A percentile compares a stretch with the other conserved stretches of the same genome.
phyloP scores from a whole-genome alignment of 2,113 vertebrate species.

The Thalassarche chlororhynchos region DNA sequence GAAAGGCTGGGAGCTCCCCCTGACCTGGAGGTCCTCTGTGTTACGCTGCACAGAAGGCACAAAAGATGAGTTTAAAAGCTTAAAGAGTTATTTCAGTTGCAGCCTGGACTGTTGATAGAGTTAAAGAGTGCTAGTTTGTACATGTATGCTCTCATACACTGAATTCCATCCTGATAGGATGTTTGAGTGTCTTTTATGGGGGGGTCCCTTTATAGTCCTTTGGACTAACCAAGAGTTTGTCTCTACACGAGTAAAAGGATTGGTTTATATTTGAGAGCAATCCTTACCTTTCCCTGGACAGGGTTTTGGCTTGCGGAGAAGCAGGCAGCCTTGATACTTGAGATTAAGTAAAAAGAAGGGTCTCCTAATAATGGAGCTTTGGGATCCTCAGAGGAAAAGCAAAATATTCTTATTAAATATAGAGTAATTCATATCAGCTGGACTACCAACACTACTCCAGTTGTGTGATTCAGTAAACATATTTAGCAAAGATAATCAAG shows the following conservation, averaged over 20 bases:
- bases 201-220: not conserved
- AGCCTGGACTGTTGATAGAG: not conserved
- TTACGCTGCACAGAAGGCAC: not conserved
- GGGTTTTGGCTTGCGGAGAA: not conserved
- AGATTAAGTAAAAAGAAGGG: not conserved
- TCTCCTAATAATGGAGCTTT: not conserved
- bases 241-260: not conserved
- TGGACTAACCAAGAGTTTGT: not conserved
- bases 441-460: not conserved
- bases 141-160: not conserved
- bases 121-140: not conserved
- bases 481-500: not conserved
- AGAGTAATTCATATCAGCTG: not conserved
- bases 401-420: not conserved
- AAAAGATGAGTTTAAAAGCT: not conserved
- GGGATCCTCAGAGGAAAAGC: not conserved
- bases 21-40: not conserved
- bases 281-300: not conserved
- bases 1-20: not conserved
- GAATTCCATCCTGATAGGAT: not conserved
- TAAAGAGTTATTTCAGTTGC: not conserved
- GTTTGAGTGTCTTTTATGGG: not conserved
- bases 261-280: not conserved
- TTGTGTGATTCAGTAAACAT: not conserved
- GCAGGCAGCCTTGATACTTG: not conserved